Evolutionary conservation across 1,140 invertebrate species (phyloP).

Genomic region (Drosophila punjabiensis): DNA sequence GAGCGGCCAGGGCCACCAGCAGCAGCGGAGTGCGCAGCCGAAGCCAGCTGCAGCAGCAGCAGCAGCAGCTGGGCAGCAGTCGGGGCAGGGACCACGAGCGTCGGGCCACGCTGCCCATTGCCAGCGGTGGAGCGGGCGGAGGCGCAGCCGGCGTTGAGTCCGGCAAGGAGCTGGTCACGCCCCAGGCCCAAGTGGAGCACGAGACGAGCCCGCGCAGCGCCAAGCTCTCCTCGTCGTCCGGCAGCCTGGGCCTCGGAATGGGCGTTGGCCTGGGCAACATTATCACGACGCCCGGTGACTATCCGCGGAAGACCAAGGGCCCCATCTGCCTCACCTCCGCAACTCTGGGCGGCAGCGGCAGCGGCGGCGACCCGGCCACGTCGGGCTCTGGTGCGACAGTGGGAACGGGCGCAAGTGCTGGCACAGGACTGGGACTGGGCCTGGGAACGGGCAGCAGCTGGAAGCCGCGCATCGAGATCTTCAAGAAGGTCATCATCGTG

Average conservation of each 20-base stretch:
- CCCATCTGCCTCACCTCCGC: slow-evolving; percentile 74
- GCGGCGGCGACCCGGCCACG: slow-evolving; percentile 7
- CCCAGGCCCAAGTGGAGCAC: slow-evolving; percentile 33
- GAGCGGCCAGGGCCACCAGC: slow-evolving; percentile 33
- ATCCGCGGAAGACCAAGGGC: slow-evolving; percentile 81
- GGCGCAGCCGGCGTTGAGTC: background rate
- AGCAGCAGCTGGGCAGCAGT: slow-evolving; percentile 25
- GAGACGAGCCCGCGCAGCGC: slow-evolving; percentile 66
- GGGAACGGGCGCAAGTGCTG: background rate
- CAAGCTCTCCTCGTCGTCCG: slow-evolving; percentile 77
- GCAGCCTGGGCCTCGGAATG: slow-evolving; percentile 69
- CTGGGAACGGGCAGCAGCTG: slow-evolving; percentile 2
- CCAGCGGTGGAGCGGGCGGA: slow-evolving; percentile 37
- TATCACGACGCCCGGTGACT: slow-evolving; percentile 80
- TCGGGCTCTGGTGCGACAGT: background rate
- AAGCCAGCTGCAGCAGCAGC: slow-evolving; percentile 39
- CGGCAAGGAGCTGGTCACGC: slow-evolving; percentile 40
- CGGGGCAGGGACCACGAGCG: slow-evolving; percentile 64
- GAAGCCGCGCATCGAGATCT: slow-evolving; percentile 86
- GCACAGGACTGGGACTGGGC: background rate
- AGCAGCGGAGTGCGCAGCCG: slow-evolving; percentile 44
- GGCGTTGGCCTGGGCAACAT: slow-evolving; percentile 68
- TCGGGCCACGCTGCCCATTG: slow-evolving; percentile 76
- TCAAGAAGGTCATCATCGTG: slow-evolving; percentile 87
- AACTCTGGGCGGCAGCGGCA: background rate